A percentile compares a stretch with the other conserved stretches of the same genome.
Evolutionary conservation across 2,797 vertebrate species (phyloP).

Genomic region (Gadopsis bispinosus): DNA sequence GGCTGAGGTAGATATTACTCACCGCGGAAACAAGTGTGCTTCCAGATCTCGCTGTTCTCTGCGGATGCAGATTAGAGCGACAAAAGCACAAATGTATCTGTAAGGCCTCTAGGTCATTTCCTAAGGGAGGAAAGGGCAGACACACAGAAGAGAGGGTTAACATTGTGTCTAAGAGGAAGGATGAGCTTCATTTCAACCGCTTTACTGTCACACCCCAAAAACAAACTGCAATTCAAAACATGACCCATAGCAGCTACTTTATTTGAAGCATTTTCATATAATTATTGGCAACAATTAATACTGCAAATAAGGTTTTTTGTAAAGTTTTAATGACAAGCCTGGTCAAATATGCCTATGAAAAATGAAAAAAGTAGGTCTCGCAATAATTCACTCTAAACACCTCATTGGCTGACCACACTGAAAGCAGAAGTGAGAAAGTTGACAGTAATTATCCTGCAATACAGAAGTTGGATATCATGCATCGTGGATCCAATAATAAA

Average conservation of each 20-base stretch:
- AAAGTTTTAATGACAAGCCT: not conserved
- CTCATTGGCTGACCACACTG: not conserved
- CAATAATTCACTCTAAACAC: conserved; percentile 5
- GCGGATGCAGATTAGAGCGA: conserved; percentile 86
- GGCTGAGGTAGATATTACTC: conserved; percentile 96
- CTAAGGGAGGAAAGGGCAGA: conserved; percentile 83
- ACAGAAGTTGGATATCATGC: not conserved
- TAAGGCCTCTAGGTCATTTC: conserved; percentile 99
- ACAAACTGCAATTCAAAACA: conserved; percentile 29
- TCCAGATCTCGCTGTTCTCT: conserved; percentile 85
- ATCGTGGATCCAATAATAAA: not conserved
- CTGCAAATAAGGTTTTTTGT: not conserved
- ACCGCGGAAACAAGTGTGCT: conserved; percentile 89
- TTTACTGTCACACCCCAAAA: conserved; percentile 36
- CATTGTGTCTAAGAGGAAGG: conserved; percentile 64
- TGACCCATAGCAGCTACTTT: not conserved
- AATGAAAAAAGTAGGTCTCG: not conserved
- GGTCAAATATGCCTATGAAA: not conserved
- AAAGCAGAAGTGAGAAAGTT: conserved; percentile 11
- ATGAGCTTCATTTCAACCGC: conserved; percentile 63
- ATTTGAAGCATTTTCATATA: not conserved
- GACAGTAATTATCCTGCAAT: not conserved
- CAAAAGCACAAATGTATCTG: conserved; percentile 90
- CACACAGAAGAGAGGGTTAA: conserved; percentile 71
- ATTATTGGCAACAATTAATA: not conserved